Conservation (phyloP, 2,888 invertebrate species). For the Papilio gigon region DNA sequence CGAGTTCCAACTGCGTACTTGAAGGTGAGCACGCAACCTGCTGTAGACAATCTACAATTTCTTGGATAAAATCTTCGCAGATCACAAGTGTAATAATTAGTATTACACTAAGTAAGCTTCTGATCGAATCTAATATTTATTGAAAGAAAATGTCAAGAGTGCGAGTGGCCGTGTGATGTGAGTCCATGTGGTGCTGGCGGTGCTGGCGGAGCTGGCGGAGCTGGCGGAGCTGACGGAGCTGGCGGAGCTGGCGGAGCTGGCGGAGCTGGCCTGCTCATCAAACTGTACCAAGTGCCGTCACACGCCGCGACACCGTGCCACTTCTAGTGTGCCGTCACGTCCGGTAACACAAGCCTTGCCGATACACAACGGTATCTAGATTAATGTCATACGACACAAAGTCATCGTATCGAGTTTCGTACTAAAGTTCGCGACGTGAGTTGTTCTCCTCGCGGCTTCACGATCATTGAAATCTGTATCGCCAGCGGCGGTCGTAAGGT, state of each 20-base stretch:
- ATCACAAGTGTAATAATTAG: conserved; percentile 10
- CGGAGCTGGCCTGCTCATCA: conserved; percentile 76
- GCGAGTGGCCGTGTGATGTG: conserved; percentile 58
- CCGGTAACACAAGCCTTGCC: conserved; percentile 51
- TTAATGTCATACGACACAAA: conserved; percentile 44
- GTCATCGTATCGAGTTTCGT: conserved; percentile 45
- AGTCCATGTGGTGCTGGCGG: conserved; percentile 54
- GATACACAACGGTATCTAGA: conserved; percentile 29
- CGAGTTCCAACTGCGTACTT: not conserved
- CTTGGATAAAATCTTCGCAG: not conserved
- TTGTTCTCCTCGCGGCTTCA: conserved; percentile 59
- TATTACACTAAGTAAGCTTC: no score
- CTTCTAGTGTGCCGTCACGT: conserved; percentile 56
- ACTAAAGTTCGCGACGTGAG: conserved; percentile 59
- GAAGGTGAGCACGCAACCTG: no score
- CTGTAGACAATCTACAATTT: conserved; percentile 7
- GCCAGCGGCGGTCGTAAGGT: conserved; percentile 58
- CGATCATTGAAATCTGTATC: conserved; percentile 58
- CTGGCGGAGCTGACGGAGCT: conserved; percentile 62
- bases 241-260: not conserved
- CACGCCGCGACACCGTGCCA: conserved; percentile 81
- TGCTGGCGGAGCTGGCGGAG: not conserved
- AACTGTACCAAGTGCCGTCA: conserved; percentile 82
- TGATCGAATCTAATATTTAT: conserved; percentile 62
- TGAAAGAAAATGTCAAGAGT: conserved; percentile 53